Evolutionary conservation across 2,888 invertebrate species (phyloP), one percentile per base, ranked within the genome.

Genomic region (Mactromeris polynyma): DNA sequence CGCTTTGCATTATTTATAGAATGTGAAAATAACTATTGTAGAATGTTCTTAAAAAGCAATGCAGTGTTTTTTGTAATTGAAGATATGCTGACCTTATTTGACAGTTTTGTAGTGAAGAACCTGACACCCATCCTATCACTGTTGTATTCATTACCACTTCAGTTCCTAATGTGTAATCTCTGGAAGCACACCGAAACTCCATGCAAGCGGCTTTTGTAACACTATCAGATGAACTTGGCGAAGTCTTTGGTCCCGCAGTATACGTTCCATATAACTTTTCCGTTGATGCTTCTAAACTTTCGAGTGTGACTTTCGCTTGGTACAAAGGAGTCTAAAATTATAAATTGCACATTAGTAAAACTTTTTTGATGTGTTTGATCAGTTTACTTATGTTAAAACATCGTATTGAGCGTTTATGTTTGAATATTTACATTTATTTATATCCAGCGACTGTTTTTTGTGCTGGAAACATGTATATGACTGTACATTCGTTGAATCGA

Each of bases 111-210:
- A 69, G 17, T 19, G 33, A 69, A 9, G 69, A 69, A 14, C 69
- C 69, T 0, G 69, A 69, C 14, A 69, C 69, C 69, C 69, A 69
- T 6, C 69, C 69, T 14, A 69, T 31, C 69, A 69, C 69, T 2
- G 69, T 69, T 33, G 69, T 69, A 31, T 69, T 69, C 69, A 69
- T 69, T 14, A 69, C 69, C 31, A 69, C 33, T 31, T 69, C 69
- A 2, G 69, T 31, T 31, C 69, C 69, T 33, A 69, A 33, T 14
- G 69, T 69, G 11, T 69, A 33, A 69, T 69, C 69, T 33, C 69
- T 69, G 19, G 69, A 6, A 31, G 69, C 69, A 69, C 69, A 69
- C 33, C 69, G 69, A 17, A 69, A 69, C 33, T 69, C 69, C 69
- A 69, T 69, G n/a, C 69, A 69, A 14, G 69, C 69, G 3, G 69